Base-by-base conservation (phyloP, 1,140 invertebrate species). In the Calephelis nemesis region DNA sequence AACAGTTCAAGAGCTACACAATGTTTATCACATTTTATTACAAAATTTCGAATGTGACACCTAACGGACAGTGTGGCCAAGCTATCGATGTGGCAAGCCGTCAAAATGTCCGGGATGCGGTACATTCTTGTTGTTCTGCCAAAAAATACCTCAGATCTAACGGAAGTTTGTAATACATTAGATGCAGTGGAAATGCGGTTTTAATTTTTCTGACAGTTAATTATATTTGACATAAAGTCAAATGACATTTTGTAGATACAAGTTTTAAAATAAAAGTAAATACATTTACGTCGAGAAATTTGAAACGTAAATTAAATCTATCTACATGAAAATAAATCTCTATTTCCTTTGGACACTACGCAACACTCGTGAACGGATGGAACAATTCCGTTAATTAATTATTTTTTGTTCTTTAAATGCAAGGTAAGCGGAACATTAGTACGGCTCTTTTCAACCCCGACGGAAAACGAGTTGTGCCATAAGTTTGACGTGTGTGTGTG, bases 141-240 rank as follows among this genome's bases (percentile, higher is more conserved):
- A 75, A 75, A 68, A 67, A 69, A 66, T 69, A 67, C 65, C 67
- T 64, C 49, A 74, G 45, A 71, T 70, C 60, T 68, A 64, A 63
- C 65, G 60, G 62, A 66, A 65, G 66, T 54, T 19, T 54, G 50
- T 54, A 54, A 54, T 54, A 54, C 54, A 70, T 52, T 68, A 63
- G 60, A 63, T 74, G 73, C 69, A 71, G 40, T 15, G 60, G 48
- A 65, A 67, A 50, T 54, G 52, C 19, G 52, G 19, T 54, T 54
- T 54, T 54, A 54, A 52, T 52, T 52, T 54, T 10, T 54, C 13
- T 54, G 52, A 54, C 52, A 54, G 52, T 54, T 54, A 15, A 54
- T 19, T 54, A 54, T 19, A 30, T 54, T 15, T 54, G 52, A 30
- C 52, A 54, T 52, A 4, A 54, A 54, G 52, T 54, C 30, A 54